Conservation (phyloP, 2,888 invertebrate species). For the Acheta domesticus region DNA sequence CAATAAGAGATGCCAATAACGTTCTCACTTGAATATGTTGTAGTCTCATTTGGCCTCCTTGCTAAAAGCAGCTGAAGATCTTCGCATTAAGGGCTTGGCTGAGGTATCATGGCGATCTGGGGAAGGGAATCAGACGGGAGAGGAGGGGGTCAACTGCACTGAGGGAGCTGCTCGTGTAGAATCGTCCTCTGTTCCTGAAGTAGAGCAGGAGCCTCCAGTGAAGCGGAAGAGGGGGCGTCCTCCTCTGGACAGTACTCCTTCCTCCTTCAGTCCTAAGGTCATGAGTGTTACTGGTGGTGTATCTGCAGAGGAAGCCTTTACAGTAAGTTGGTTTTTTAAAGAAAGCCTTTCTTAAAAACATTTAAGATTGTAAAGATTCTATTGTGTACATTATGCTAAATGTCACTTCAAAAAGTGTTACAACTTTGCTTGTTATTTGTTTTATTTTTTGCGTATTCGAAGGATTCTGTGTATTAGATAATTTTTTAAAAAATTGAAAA, state of each 20-base stretch:
- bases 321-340: constrained; percentile 28
- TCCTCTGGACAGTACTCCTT: constrained; percentile 55
- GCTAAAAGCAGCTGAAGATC: constrained; percentile 86
- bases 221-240: constrained; percentile 65
- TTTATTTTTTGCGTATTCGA: too few relatives aligned
- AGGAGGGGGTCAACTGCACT: constrained; percentile 43
- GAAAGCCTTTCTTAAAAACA: too few relatives aligned
- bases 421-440: too few relatives aligned
- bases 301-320: constrained; percentile 36
- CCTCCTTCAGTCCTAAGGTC: constrained; percentile 52
- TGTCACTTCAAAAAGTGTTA: too few relatives aligned
- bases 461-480: too few relatives aligned
- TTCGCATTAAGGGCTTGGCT: constrained; percentile 86
- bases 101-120: constrained; percentile 82
- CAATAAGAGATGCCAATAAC: background rate
- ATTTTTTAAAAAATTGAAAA: too few relatives aligned
- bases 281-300: constrained; percentile 51
- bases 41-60: constrained; percentile 83
- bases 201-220: constrained; percentile 47
- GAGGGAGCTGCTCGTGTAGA: constrained; percentile 49
- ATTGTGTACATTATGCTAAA: too few relatives aligned
- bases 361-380: too few relatives aligned
- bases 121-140: constrained; percentile 38
- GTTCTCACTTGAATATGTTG: constrained; percentile 40
- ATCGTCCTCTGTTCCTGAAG: constrained; percentile 44